A percentile compares a stretch with the other conserved stretches of the same genome.
Conservation (phyloP, 2,888 invertebrate species). For the Halocaridina rubra region DNA sequence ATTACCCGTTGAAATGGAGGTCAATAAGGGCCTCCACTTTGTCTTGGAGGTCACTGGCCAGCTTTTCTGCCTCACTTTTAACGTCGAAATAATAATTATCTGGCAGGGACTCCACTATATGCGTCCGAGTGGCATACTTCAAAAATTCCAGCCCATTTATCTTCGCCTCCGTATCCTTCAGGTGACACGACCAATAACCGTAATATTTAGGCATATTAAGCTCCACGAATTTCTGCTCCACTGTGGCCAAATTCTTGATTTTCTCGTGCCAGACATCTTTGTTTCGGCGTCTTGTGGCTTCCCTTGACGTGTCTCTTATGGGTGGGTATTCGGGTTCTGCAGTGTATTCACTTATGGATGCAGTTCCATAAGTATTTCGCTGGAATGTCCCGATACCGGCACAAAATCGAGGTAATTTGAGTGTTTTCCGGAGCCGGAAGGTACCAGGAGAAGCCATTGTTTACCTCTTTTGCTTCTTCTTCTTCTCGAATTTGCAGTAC, state of each 20-base stretch:
- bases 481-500: no score
- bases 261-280: conserved; percentile 36
- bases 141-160: not conserved
- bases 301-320: conserved; percentile 2
- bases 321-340: conserved; percentile 37
- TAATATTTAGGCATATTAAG: conserved; percentile 58
- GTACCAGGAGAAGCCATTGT: no score
- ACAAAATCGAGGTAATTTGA: no score
- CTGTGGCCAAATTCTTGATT: conserved; percentile 34
- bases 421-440: no score
- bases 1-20: not conserved
- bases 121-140: conserved; percentile 41
- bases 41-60: not conserved
- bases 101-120: conserved; percentile 6
- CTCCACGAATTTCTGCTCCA: conserved; percentile 59
- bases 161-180: not conserved
- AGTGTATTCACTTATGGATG: conserved; percentile 20
- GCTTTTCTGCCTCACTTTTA: not conserved
- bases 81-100: conserved; percentile 12
- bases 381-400: no score
- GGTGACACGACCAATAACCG: conserved; percentile 35
- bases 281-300: not conserved
- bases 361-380: not conserved
- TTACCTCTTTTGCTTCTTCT: no score
- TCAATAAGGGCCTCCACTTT: conserved; percentile 29